A percentile compares a stretch with the other conserved stretches of the same genome.
phyloP scores from a whole-genome alignment of 2,888 invertebrate genomes.

The Theristus sp. region DNA sequence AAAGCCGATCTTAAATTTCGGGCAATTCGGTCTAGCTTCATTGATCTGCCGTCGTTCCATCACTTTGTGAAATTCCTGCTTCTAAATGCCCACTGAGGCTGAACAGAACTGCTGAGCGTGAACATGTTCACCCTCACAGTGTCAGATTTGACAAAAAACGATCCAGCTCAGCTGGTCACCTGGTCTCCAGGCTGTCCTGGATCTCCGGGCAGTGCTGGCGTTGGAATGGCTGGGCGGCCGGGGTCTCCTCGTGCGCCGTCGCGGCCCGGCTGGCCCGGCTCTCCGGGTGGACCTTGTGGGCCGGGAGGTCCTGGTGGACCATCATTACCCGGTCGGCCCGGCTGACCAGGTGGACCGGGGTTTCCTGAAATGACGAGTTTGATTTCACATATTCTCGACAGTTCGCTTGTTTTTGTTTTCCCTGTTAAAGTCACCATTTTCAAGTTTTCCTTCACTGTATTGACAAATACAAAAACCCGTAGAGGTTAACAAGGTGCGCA shows the following conservation, averaged over 20 bases:
- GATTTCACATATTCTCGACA: background rate
- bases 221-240: conserved; percentile 25
- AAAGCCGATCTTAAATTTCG: too few species aligned
- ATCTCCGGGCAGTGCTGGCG: conserved; percentile 26
- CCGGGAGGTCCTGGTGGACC: background rate
- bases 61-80: too few species aligned
- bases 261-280: conserved; percentile 18
- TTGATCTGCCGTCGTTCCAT: too few species aligned
- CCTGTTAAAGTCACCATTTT: background rate
- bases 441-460: too few species aligned
- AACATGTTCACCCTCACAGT: too few species aligned
- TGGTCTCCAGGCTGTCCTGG: conserved; percentile 24
- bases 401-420: background rate
- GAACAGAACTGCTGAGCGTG: too few species aligned
- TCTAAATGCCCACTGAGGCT: too few species aligned
- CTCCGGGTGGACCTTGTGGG: conserved; percentile 18
- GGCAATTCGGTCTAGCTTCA: too few species aligned
- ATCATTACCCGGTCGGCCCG: conserved; percentile 1
- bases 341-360: conserved; percentile 1
- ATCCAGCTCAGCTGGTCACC: too few species aligned
- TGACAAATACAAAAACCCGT: too few species aligned
- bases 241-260: conserved; percentile 25
- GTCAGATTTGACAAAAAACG: too few species aligned
- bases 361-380: background rate
- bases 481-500: too few species aligned